Base-by-base conservation (phyloP, 2,113 vertebrate genomes). In the Gadus macrocephalus region DNA sequence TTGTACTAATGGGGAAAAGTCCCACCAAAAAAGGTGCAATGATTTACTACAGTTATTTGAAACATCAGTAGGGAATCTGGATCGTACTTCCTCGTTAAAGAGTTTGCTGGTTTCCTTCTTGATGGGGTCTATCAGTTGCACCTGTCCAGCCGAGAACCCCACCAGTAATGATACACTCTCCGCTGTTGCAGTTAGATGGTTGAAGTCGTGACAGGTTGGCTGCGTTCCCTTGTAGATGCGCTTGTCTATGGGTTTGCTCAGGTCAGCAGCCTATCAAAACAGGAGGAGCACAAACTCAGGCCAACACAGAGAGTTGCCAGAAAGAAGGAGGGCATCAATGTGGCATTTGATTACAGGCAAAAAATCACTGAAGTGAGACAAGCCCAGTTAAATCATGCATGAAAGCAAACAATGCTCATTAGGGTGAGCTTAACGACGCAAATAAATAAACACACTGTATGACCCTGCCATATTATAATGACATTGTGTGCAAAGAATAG, bases 51-150 rank as follows among this genome's bases (percentile, higher is more conserved):
- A 49, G 42, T 49, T 7, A 49, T 49, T 42, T 49, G 12, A 9
- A 9, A 61, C 58, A 60, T 60, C 3, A 20, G 17, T 20, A 8
- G n/a, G n/a, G n/a, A 61, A n/a, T 22, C 49, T 22, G 19, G 12
- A 1, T 93, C 94, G 90, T 91, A 98, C 97, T 94, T 99, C 97
- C 89, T 99, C 97, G 81, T 99, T 99, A 92, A 98, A 99, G 86
- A 99, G 92, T 87, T 99, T 99, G 94, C 97, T 99, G 77, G 97
- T 99, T 91, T 99, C 97, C 93, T 99, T 99, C 93, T 99, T 99
- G 92, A 99, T 97, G 74, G 97, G 97, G 86, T 99, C 97, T 87
- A 99, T 98, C 83, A 99, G 97, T 86, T 98, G 97, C 75, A 99
- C 96, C 92, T 99, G 97, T 80, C 97, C 97, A 56, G 97, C 97